phyloP scores from a whole-genome alignment of 1,140 invertebrate species.

The Drosophila sp. region DNA sequence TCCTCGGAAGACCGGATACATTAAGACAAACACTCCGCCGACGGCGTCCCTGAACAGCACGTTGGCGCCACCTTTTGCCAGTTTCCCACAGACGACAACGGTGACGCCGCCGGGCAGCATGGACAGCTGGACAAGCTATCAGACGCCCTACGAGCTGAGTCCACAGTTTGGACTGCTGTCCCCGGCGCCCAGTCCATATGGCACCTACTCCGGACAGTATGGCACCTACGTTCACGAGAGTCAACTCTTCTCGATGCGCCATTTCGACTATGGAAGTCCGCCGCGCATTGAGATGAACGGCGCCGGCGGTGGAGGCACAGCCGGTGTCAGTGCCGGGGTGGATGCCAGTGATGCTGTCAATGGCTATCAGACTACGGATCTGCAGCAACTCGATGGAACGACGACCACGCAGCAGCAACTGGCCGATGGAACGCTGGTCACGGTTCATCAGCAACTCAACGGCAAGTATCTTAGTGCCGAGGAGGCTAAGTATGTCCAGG shows the following conservation, averaged over 20 bases:
- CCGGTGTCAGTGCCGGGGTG: slow-evolving; percentile 5
- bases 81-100: slow-evolving; percentile 86
- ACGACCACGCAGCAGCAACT: slow-evolving; percentile 55
- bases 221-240: slow-evolving; percentile 83
- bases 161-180: slow-evolving; percentile 90
- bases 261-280: slow-evolving; percentile 83
- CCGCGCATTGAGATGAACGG: slow-evolving; percentile 74
- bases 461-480: slow-evolving; percentile 74
- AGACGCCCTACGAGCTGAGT: slow-evolving; percentile 90
- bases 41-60: slow-evolving; percentile 87
- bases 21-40: slow-evolving; percentile 86
- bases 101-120: slow-evolving; percentile 87
- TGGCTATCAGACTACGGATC: slow-evolving; percentile 60
- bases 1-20: slow-evolving; percentile 95
- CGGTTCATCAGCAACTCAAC: slow-evolving; percentile 67
- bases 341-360: slow-evolving; percentile 46
- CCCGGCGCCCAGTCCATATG: slow-evolving; percentile 88
- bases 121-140: slow-evolving; percentile 91
- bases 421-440: slow-evolving; percentile 62
- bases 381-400: slow-evolving; percentile 49
- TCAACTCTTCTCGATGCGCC: slow-evolving; percentile 82
- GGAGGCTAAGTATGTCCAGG: slow-evolving; percentile 76
- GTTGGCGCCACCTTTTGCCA: slow-evolving; percentile 88
- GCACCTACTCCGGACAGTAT: slow-evolving; percentile 83
- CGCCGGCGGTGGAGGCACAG: slow-evolving; percentile 13